Percentiles rank a stretch among this genome's conserved stretches.
Evolutionary conservation across 2,113 vertebrate genomes (phyloP).

Genomic region (Cyprinodon variegatus): DNA sequence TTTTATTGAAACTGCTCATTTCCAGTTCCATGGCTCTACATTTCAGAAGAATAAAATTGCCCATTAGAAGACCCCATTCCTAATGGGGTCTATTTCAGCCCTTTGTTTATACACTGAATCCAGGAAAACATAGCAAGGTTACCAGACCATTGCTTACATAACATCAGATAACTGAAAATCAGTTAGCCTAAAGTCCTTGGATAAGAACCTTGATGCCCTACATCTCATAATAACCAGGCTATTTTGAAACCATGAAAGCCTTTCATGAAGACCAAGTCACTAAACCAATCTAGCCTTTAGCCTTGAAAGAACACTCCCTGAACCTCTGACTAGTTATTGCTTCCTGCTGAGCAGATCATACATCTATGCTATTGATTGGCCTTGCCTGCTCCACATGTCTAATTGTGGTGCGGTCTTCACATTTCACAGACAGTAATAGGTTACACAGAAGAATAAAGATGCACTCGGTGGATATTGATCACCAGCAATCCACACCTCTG

Average conservation of each 20-base stretch:
- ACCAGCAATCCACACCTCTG: conserved; percentile 78
- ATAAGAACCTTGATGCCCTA: conserved; percentile 24
- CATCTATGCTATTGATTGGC: conserved; percentile 77
- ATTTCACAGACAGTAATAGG: conserved; percentile 81
- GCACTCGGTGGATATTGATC: conserved; percentile 79
- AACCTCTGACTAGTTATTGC: conserved; percentile 74
- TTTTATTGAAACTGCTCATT: too few relatives aligned
- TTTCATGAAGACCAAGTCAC: conserved; percentile 57
- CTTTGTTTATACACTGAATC: background rate
- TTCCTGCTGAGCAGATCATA: conserved; percentile 74
- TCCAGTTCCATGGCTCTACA: too few relatives aligned
- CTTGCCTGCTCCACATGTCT: conserved; percentile 73
- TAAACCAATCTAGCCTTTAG: conserved; percentile 74
- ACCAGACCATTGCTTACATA: conserved; percentile 47
- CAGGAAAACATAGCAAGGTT: conserved; percentile 28
- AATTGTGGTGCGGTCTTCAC: conserved; percentile 76
- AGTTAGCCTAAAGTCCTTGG: conserved; percentile 17
- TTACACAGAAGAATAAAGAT: conserved; percentile 83
- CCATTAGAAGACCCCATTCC: background rate
- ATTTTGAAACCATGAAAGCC: conserved; percentile 19
- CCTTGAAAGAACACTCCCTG: conserved; percentile 66
- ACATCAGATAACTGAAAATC: conserved; percentile 49
- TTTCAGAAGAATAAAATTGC: background rate
- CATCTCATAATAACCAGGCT: conserved; percentile 45
- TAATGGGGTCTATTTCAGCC: background rate